Percentiles rank a stretch among this genome's conserved stretches.
These are phyloP conservation scores for Drosophila quinaria DNA, from an alignment of 2,888 invertebrate genomes.

Conservation along the genomic window DNA sequence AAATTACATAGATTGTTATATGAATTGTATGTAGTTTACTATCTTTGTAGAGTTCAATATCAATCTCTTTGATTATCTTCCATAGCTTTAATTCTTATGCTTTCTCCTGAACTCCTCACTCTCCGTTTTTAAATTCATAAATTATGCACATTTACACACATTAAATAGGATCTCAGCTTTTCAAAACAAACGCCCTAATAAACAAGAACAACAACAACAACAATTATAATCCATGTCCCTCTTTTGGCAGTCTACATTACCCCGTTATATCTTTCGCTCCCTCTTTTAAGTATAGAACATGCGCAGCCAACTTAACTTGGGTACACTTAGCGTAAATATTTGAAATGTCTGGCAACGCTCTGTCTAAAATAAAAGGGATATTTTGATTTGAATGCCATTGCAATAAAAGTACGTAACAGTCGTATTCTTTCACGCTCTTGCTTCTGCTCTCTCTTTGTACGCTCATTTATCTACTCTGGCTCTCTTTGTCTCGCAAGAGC, in stretches of 20 bases:
- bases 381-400: not conserved
- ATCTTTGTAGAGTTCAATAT: not conserved
- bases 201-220: not conserved
- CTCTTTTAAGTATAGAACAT: not conserved
- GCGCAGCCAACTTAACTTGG: slow-evolving; percentile 15
- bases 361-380: not conserved
- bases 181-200: not conserved
- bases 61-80: not conserved
- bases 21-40: not conserved
- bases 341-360: slow-evolving; percentile 8
- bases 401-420: not conserved
- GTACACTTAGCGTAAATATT: not conserved
- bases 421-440: slow-evolving; percentile 5
- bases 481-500: not conserved
- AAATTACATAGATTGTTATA: not conserved
- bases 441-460: not conserved
- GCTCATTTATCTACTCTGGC: slow-evolving; percentile 3
- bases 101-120: not conserved
- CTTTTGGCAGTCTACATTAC: not conserved
- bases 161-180: not conserved
- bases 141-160: not conserved
- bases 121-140: not conserved
- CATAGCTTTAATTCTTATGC: not conserved
- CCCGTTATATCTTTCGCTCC: not conserved
- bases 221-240: not conserved